Percentiles rank a stretch among this genome's conserved stretches.
phyloP scores from a whole-genome alignment of 1,140 invertebrate genomes.

The Leptinotarsa defecta region DNA sequence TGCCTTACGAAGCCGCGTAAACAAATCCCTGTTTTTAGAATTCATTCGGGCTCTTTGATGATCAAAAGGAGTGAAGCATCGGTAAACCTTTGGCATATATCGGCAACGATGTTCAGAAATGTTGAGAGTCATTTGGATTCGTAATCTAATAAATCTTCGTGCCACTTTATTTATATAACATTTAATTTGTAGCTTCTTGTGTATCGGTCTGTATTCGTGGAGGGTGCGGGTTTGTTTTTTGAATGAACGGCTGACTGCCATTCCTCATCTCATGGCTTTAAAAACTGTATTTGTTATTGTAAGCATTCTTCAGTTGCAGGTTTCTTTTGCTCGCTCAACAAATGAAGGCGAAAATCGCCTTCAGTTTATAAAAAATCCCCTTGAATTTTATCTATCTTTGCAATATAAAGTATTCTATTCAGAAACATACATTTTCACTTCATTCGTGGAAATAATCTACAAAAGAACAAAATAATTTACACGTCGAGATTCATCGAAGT shows the following conservation, averaged over 20 bases:
- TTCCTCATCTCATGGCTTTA: neutral
- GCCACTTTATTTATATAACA: conserved; percentile 19
- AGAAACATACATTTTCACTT: no score
- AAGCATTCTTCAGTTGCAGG: no score
- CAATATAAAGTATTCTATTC: no score
- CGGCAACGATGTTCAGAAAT: conserved; percentile 11
- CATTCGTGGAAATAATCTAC: no score
- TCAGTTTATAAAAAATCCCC: no score
- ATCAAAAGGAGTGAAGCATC: conserved; percentile 13
- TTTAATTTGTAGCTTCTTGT: conserved; percentile 26
- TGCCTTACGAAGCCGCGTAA: neutral
- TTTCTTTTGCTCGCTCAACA: no score
- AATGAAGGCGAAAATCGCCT: no score
- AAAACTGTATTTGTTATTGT: no score
- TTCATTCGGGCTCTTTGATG: conserved; percentile 17
- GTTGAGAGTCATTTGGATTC: conserved; percentile 17
- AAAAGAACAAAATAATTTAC: no score
- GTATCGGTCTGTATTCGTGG: neutral
- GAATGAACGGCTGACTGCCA: conserved; percentile 9
- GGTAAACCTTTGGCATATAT: conserved; percentile 6
- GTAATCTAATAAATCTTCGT: conserved; percentile 18
- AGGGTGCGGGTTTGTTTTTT: conserved; percentile 13
- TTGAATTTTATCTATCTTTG: no score
- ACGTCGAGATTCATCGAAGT: no score
- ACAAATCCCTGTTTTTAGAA: neutral